These are phyloP conservation scores for Dolichoris vasculosae DNA, from an alignment of 1,140 invertebrate species.

Conservation along the genomic window DNA sequence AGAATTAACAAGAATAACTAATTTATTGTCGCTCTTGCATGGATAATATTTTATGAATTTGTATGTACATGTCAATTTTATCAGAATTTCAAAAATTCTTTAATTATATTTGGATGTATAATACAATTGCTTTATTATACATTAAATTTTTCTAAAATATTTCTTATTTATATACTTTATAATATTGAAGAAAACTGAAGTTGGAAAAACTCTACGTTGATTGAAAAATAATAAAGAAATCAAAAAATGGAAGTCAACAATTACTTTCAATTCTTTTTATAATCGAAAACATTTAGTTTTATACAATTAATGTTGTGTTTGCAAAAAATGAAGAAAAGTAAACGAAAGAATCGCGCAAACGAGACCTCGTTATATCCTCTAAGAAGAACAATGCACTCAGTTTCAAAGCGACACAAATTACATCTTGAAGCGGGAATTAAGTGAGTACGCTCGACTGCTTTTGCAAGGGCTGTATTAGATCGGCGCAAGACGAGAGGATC, in stretches of 20 bases:
- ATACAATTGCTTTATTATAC: too few relatives aligned
- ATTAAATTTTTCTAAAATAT: neutral
- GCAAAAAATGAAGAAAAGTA: constrained; percentile 29
- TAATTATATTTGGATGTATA: too few relatives aligned
- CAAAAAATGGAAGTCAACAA: neutral
- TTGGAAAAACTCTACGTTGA: neutral
- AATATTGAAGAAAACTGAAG: neutral
- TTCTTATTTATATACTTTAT: neutral
- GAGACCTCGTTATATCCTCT: constrained; percentile 49
- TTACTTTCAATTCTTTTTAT: constrained; percentile 8
- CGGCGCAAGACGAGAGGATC: constrained; percentile 41
- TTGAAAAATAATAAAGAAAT: neutral
- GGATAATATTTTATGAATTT: too few relatives aligned
- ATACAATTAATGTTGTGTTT: constrained; percentile 45
- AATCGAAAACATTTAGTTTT: constrained; percentile 39
- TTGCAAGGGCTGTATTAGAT: constrained; percentile 56
- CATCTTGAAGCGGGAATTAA: constrained; percentile 65
- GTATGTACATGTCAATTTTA: too few relatives aligned
- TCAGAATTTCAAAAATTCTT: too few relatives aligned
- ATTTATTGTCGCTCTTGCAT: too few relatives aligned
- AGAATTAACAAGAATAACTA: neutral
- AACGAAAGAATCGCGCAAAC: constrained; percentile 43
- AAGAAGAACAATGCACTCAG: constrained; percentile 60
- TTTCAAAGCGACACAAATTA: constrained; percentile 66
- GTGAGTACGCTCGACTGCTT: constrained; percentile 61